phyloP scores from a whole-genome alignment of 2,113 vertebrate genomes.

The Phoxinus phoxinus region DNA sequence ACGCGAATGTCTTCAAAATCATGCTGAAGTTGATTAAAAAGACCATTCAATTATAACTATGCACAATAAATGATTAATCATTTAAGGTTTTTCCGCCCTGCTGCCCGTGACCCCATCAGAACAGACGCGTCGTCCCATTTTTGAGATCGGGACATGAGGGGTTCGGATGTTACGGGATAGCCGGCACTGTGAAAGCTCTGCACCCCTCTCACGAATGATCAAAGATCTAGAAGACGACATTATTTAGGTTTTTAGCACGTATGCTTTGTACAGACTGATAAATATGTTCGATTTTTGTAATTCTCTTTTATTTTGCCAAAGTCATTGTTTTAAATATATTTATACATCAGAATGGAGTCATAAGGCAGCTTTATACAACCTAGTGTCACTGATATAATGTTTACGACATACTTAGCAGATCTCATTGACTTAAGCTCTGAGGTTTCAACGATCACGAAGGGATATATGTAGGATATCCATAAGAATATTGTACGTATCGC shows the following conservation, averaged over 20 bases:
- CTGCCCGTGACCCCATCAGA: background rate
- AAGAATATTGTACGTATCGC: constrained; percentile 88
- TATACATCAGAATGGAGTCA: constrained; percentile 87
- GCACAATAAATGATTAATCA: background rate
- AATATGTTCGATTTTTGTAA: constrained; percentile 68
- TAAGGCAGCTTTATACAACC: constrained; percentile 78
- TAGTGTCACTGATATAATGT: constrained; percentile 79
- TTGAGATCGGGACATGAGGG: background rate
- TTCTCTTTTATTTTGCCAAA: constrained; percentile 86
- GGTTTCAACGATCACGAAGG: constrained; percentile 60
- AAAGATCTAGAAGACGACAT: constrained; percentile 72
- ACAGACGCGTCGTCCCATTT: background rate
- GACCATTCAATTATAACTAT: background rate
- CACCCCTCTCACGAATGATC: constrained; percentile 64
- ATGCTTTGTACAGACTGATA: constrained; percentile 78
- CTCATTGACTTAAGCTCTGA: constrained; percentile 83
- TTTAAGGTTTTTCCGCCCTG: background rate
- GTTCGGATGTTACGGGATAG: background rate
- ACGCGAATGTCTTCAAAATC: background rate
- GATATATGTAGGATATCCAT: constrained; percentile 90
- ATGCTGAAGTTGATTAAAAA: background rate
- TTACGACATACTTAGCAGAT: constrained; percentile 81
- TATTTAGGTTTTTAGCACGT: constrained; percentile 78
- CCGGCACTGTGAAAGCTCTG: constrained; percentile 64
- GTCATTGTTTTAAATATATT: constrained; percentile 81